Evolutionary conservation across 2,797 vertebrate species (phyloP).

Genomic region (Emys orbicularis): DNA sequence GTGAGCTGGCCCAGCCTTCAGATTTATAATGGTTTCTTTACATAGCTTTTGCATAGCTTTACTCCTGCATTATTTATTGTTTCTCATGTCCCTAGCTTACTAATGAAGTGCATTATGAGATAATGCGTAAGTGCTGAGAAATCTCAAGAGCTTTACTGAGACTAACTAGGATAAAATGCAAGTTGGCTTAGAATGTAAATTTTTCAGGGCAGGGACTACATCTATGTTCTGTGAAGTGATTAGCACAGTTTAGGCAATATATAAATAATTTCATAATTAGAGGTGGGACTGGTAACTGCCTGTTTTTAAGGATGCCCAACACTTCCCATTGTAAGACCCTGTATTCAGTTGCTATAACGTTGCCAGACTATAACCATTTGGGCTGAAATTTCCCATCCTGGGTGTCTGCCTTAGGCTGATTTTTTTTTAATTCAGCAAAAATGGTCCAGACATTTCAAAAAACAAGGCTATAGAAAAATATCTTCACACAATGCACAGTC

Average conservation of each 20-base stretch:
- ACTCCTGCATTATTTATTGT: background rate
- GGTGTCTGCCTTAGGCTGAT: too few relatives aligned
- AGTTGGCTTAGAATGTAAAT: background rate
- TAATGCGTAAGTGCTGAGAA: background rate
- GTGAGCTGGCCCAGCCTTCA: background rate
- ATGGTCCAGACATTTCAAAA: too few relatives aligned
- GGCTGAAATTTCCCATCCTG: too few relatives aligned
- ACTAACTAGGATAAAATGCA: background rate
- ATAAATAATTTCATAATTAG: background rate
- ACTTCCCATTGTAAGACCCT: background rate
- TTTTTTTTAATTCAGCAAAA: too few relatives aligned
- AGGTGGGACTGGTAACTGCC: background rate
- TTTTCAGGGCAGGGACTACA: background rate
- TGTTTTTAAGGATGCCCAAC: background rate
- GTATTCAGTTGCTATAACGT: background rate
- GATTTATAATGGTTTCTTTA: background rate
- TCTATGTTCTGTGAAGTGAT: accelerated
- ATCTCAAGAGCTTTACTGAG: background rate
- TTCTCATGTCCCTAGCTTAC: background rate
- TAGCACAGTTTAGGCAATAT: background rate
- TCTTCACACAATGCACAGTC: too few relatives aligned
- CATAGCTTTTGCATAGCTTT: background rate
- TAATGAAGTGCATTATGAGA: background rate
- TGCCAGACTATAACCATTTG: background rate
- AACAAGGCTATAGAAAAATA: too few relatives aligned